A percentile compares a stretch with the other conserved stretches of the same genome.
phyloP scores from a whole-genome alignment of 2,888 invertebrate species.

The Sthenelais limicola region DNA sequence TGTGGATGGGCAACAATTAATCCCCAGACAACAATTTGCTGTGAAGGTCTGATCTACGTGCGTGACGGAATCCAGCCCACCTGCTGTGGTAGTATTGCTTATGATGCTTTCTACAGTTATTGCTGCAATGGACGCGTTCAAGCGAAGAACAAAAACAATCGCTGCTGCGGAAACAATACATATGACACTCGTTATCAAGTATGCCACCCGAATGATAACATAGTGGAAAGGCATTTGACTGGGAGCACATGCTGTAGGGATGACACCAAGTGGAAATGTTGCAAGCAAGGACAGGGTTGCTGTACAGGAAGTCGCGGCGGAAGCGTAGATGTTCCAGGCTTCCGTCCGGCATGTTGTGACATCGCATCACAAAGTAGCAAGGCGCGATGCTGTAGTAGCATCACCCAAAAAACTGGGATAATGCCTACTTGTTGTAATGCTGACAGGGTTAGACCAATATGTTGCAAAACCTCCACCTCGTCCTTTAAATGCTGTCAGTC shows the following conservation, averaged over 20 bases:
- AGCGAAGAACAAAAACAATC: neutral
- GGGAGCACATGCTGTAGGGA: conserved; percentile 43
- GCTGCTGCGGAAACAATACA: conserved; percentile 28
- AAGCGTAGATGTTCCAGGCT: conserved; percentile 38
- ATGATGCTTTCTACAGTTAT: conserved; percentile 41
- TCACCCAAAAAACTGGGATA: conserved; percentile 31
- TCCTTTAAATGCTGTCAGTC: conserved; percentile 16
- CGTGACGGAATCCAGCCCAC: conserved; percentile 39
- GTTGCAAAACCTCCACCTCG: conserved; percentile 27
- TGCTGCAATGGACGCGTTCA: conserved; percentile 41
- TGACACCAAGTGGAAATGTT: conserved; percentile 32
- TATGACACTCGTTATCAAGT: conserved; percentile 17
- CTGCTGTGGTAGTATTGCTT: conserved; percentile 44
- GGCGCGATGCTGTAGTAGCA: conserved; percentile 37
- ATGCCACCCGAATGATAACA: conserved; percentile 31
- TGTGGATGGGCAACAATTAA: conserved; percentile 36
- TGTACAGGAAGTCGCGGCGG: conserved; percentile 5
- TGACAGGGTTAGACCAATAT: conserved; percentile 27
- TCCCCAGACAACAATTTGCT: conserved; percentile 41
- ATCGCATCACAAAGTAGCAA: neutral
- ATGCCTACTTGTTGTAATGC: conserved; percentile 40
- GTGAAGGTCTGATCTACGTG: conserved; percentile 42
- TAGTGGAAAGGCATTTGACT: conserved; percentile 1
- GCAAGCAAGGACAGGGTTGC: conserved; percentile 35
- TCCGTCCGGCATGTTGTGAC: conserved; percentile 43